Evolutionary conservation across 2,888 invertebrate species (phyloP).

Genomic region (Ophion obscuratus): DNA sequence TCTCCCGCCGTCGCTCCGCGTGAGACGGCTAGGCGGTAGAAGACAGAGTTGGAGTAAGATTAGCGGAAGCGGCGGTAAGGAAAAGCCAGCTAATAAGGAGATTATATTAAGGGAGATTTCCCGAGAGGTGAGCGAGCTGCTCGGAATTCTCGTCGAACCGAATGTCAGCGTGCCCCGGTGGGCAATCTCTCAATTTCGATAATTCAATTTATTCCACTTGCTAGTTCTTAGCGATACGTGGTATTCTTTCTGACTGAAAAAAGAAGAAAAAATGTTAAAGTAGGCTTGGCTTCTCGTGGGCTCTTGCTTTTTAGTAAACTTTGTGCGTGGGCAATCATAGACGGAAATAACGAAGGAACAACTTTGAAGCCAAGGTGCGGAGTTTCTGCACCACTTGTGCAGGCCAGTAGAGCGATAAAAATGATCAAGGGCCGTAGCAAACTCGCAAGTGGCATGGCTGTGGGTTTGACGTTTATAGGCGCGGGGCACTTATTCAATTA

Average conservation of each 20-base stretch:
- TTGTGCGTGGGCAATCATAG: no score
- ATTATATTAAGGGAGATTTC: slow-evolving; percentile 76
- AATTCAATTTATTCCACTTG: slow-evolving; percentile 27
- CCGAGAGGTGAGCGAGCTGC: slow-evolving; percentile 53
- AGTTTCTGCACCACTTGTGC: no score
- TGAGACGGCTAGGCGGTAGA: slow-evolving; percentile 24
- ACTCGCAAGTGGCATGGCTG: no score
- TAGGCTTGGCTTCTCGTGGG: no score
- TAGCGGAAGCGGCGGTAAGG: slow-evolving; percentile 64
- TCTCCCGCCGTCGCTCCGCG: background rate
- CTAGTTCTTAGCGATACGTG: background rate
- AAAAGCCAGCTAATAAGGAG: slow-evolving; percentile 73
- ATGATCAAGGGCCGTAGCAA: no score
- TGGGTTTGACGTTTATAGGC: no score
- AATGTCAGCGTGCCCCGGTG: background rate
- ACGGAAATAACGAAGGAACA: no score
- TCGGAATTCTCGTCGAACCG: slow-evolving; percentile 29
- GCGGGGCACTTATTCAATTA: no score
- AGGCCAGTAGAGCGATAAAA: no score
- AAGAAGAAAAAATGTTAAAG: background rate
- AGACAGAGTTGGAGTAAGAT: slow-evolving; percentile 48
- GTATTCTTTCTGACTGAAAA: background rate
- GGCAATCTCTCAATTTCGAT: slow-evolving; percentile 8
- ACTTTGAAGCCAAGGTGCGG: no score
- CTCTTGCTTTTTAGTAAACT: no score